phyloP scores from a whole-genome alignment of 2,888 invertebrate genomes.

The Metalampra italica region DNA sequence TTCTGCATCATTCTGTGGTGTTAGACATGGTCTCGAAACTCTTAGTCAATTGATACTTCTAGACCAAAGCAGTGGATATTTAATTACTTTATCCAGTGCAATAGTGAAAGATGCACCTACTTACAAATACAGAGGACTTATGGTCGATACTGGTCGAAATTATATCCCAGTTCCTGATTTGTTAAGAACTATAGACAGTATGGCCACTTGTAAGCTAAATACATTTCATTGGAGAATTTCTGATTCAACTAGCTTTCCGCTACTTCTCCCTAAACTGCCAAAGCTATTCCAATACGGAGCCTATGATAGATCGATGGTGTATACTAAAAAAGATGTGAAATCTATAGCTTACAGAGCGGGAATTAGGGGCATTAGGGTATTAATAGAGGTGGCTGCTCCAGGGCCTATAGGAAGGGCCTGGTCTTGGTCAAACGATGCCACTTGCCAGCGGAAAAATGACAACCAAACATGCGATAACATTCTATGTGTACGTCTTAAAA shows the following conservation, averaged over 20 bases:
- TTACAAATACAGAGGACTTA: conserved; percentile 87
- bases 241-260: conserved; percentile 94
- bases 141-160: conserved; percentile 94
- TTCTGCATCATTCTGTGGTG: conserved; percentile 84
- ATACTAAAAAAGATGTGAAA: conserved; percentile 82
- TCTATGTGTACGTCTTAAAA: conserved; percentile 86
- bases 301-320: conserved; percentile 85
- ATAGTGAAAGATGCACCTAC: conserved; percentile 86
- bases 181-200: conserved; percentile 87
- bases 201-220: conserved; percentile 92
- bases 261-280: conserved; percentile 83
- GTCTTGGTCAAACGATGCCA: conserved; percentile 84
- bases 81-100: conserved; percentile 81
- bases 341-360: conserved; percentile 86
- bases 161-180: conserved; percentile 86
- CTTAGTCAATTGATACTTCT: conserved; percentile 86
- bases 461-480: conserved; percentile 81
- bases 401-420: conserved; percentile 91
- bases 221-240: conserved; percentile 94
- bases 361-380: conserved; percentile 87
- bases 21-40: conserved; percentile 86
- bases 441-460: conserved; percentile 34
- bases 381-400: conserved; percentile 93
- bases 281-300: conserved; percentile 88
- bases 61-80: conserved; percentile 80